A percentile compares a stretch with the other conserved stretches of the same genome.
These are phyloP conservation scores for Dolichopus griseipennis DNA, from an alignment of 2,888 invertebrate genomes.

Conservation along the genomic window DNA sequence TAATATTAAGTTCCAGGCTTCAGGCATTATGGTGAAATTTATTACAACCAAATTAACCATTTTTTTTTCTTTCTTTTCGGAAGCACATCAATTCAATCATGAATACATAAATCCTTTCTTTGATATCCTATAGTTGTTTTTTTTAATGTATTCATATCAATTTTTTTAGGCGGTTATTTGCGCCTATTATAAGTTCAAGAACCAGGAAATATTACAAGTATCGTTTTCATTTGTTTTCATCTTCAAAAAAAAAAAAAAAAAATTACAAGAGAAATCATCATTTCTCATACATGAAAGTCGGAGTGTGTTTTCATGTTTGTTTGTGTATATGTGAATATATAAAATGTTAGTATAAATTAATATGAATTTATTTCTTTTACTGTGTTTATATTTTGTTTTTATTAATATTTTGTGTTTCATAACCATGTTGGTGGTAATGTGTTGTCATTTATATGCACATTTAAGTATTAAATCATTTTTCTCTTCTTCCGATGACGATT, in stretches of 20 bases:
- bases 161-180: not conserved
- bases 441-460: constrained; percentile 29
- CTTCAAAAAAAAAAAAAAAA: not conserved
- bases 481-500: not conserved
- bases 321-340: constrained; percentile 12
- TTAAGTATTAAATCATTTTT: constrained; percentile 28
- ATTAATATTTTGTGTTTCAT: not conserved
- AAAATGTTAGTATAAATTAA: not conserved
- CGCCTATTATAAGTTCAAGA: constrained; percentile 10
- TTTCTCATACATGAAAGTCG: too few species aligned
- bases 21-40: too few species aligned
- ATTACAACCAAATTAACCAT: too few species aligned
- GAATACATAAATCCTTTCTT: too few species aligned
- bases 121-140: too few species aligned
- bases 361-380: not conserved
- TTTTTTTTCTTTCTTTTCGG: too few species aligned
- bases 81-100: too few species aligned
- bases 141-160: too few species aligned
- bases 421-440: constrained; percentile 22
- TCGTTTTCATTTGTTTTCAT: constrained; percentile 20
- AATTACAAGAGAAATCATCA: too few species aligned
- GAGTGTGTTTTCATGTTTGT: constrained; percentile 11
- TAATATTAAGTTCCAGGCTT: too few species aligned
- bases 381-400: constrained; percentile 9
- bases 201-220: constrained; percentile 15